A percentile compares a stretch with the other conserved stretches of the same genome.
phyloP scores from a whole-genome alignment of 2,797 vertebrate species.

The Gymnocypris eckloni region DNA sequence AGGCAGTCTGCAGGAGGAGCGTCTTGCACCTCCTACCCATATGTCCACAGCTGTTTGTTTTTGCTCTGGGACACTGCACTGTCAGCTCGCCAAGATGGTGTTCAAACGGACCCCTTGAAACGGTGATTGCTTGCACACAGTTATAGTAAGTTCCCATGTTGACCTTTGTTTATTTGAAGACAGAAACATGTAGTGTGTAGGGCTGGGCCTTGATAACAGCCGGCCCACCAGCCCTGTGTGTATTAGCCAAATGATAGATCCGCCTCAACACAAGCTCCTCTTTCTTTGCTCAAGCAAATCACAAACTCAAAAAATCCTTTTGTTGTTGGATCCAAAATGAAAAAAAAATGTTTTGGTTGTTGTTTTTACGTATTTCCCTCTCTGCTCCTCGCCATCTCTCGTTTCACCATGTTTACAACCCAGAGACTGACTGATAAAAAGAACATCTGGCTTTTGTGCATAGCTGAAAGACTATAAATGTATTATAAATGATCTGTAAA shows the following conservation, averaged over 20 bases:
- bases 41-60: conserved; percentile 75
- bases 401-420: conserved; percentile 73
- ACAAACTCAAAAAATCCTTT: conserved; percentile 64
- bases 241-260: conserved; percentile 53
- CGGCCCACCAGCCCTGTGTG: conserved; percentile 33
- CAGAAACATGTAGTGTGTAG: conserved; percentile 24
- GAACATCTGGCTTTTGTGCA: conserved; percentile 84
- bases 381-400: conserved; percentile 39
- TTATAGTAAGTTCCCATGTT: conserved; percentile 67
- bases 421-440: conserved; percentile 67
- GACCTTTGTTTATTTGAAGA: conserved; percentile 57
- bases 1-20: conserved; percentile 37
- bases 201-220: conserved; percentile 35
- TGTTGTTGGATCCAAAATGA: conserved; percentile 73
- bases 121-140: conserved; percentile 54
- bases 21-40: conserved; percentile 67
- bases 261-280: conserved; percentile 50
- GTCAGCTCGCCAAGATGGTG: conserved; percentile 71
- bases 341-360: conserved; percentile 66
- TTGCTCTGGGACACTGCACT: conserved; percentile 70
- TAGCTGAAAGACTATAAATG: conserved; percentile 77
- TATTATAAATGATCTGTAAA: conserved; percentile 81
- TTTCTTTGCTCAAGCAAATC: conserved; percentile 54
- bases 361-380: conserved; percentile 60
- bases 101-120: conserved; percentile 67